Conservation (phyloP, 2,113 vertebrate genomes). For the Acrocephalus kingi region DNA sequence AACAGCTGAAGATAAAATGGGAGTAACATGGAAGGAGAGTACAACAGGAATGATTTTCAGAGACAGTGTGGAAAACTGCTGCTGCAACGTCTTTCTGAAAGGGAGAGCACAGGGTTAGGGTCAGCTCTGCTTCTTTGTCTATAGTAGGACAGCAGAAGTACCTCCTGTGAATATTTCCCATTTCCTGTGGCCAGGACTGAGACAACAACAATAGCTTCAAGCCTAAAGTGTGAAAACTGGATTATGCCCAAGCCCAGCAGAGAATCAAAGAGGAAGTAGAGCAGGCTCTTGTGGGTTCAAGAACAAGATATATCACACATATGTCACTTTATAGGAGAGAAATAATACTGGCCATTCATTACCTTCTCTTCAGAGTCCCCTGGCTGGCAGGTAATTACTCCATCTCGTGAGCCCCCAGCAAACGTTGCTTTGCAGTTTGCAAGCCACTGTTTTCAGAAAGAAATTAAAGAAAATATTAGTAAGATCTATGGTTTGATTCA, state of each 20-base stretch:
- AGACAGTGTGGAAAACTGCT: background rate
- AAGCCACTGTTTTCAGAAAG: slow-evolving; percentile 85
- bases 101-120: background rate
- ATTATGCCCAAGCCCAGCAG: background rate
- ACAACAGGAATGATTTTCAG: background rate
- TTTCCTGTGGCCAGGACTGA: background rate
- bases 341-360: slow-evolving; percentile 42
- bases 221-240: background rate
- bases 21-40: background rate
- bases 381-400: slow-evolving; percentile 87
- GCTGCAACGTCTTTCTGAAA: background rate
- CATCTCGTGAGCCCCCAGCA: slow-evolving; percentile 90
- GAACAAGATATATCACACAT: background rate
- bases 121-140: background rate
- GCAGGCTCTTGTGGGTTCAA: background rate
- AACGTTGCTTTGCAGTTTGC: slow-evolving; percentile 96
- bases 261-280: background rate
- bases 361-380: slow-evolving; percentile 98
- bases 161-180: background rate
- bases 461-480: background rate
- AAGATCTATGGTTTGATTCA: background rate
- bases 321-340: background rate
- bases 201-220: background rate
- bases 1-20: background rate
- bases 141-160: background rate